Percentiles rank a stretch among this genome's conserved stretches.
phyloP scores from a whole-genome alignment of 2,113 vertebrate species.

The Shinisaurus crocodilurus region DNA sequence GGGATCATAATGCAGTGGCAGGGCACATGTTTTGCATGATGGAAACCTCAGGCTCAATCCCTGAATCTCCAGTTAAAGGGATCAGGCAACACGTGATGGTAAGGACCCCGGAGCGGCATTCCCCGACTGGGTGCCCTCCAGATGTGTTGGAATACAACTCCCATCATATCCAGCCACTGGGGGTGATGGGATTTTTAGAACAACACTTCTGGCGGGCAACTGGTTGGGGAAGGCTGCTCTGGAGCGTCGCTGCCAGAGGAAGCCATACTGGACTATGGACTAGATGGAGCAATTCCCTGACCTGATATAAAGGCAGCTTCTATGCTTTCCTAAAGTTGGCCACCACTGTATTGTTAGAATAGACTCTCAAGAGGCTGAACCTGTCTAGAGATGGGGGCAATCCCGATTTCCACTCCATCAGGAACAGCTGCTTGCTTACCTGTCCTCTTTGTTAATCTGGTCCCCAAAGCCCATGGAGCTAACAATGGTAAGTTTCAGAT shows the following conservation, averaged over 20 bases:
- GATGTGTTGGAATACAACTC: no score
- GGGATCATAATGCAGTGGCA: neutral
- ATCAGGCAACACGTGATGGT: neutral
- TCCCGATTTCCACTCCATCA: neutral
- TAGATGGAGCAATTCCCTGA: neutral
- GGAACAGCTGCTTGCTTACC: conserved; percentile 71
- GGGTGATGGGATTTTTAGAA: no score
- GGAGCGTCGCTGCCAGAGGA: neutral
- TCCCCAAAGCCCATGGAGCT: conserved; percentile 95
- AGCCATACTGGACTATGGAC: neutral
- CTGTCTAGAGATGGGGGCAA: neutral
- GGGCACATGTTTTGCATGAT: neutral
- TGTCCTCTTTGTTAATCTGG: conserved; percentile 98
- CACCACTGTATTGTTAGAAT: neutral
- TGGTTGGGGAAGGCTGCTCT: no score
- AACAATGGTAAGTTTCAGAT: conserved; percentile 93
- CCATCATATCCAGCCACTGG: no score
- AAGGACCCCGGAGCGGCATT: no score
- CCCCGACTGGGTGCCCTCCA: no score
- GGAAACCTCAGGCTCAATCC: neutral
- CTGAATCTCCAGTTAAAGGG: neutral
- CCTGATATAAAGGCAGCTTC: neutral
- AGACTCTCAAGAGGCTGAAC: neutral
- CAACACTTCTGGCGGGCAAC: no score
- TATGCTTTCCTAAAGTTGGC: neutral